phyloP scores from a whole-genome alignment of 2,797 vertebrate genomes.

The Sebastes melanostomus region DNA sequence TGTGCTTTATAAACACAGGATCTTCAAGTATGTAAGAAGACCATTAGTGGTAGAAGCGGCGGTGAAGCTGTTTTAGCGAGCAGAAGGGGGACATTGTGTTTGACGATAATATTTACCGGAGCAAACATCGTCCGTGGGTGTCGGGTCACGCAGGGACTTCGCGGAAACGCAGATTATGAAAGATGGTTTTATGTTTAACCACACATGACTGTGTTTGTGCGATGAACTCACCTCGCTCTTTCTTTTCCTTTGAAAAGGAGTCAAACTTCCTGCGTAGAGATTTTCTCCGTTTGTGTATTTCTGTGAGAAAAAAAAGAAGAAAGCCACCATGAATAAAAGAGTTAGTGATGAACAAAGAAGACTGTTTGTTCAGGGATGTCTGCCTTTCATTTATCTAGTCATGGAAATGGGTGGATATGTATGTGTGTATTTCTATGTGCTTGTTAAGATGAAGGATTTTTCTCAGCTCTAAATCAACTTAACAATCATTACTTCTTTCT shows the following conservation, averaged over 20 bases:
- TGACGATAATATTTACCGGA: background rate
- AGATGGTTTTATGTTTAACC: background rate
- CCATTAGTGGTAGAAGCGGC: slow-evolving; percentile 27
- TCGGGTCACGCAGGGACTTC: background rate
- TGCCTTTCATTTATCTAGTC: too few species aligned
- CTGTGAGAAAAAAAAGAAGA: slow-evolving; percentile 60
- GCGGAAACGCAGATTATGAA: background rate
- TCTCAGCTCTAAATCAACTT: background rate
- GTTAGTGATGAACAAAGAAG: background rate
- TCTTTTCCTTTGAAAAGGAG: slow-evolving; percentile 89
- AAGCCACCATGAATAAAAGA: background rate
- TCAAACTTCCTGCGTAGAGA: slow-evolving; percentile 88
- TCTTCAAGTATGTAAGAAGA: background rate
- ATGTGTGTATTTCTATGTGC: too few species aligned
- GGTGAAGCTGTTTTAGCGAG: background rate
- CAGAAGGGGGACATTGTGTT: slow-evolving; percentile 2
- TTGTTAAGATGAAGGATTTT: too few species aligned
- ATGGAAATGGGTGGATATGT: too few species aligned
- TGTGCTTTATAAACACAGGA: slow-evolving; percentile 29
- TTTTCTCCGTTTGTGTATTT: slow-evolving; percentile 82
- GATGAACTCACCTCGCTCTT: slow-evolving; percentile 82
- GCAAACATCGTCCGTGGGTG: background rate
- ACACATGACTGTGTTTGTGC: background rate
- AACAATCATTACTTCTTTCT: background rate
- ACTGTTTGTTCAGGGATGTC: background rate